Evolutionary conservation across 2,113 vertebrate species (phyloP).

Genomic region (Cryptomyrus ogoouensis): DNA sequence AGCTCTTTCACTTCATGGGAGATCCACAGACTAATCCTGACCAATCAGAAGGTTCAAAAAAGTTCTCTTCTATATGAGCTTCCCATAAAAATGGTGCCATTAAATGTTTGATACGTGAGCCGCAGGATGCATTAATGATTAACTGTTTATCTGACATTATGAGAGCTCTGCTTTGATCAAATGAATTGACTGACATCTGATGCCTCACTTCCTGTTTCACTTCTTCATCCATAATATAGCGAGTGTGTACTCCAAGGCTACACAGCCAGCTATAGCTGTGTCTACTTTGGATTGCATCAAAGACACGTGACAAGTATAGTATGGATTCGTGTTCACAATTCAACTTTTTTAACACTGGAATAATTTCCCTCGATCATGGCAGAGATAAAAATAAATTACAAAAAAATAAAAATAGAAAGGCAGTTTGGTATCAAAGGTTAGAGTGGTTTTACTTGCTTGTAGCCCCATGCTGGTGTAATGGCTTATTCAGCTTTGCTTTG

Average conservation of each 20-base stretch:
- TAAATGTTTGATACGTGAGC: not conserved
- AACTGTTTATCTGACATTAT: not conserved
- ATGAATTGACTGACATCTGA: not conserved
- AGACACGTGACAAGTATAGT: not conserved
- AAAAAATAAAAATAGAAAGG: not conserved
- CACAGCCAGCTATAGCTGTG: not conserved
- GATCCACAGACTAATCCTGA: not conserved
- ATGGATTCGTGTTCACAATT: not conserved
- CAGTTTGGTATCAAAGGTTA: not conserved
- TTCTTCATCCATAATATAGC: not conserved
- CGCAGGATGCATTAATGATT: not conserved
- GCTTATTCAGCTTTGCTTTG: constrained; percentile 2
- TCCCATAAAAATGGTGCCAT: not conserved
- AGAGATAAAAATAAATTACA: not conserved
- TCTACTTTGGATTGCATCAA: not conserved
- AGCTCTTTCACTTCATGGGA: not conserved
- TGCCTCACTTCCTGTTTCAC: not conserved
- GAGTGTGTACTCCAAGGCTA: not conserved
- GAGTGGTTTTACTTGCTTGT: not conserved
- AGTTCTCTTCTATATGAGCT: not conserved
- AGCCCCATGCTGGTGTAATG: not conserved
- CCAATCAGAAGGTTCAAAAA: not conserved
- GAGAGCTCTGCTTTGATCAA: constrained; percentile 3
- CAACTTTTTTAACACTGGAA: not conserved
- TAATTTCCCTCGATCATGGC: not conserved